Evolutionary conservation across 2,888 invertebrate species (phyloP).

Genomic region (Azorinus chamasolen): DNA sequence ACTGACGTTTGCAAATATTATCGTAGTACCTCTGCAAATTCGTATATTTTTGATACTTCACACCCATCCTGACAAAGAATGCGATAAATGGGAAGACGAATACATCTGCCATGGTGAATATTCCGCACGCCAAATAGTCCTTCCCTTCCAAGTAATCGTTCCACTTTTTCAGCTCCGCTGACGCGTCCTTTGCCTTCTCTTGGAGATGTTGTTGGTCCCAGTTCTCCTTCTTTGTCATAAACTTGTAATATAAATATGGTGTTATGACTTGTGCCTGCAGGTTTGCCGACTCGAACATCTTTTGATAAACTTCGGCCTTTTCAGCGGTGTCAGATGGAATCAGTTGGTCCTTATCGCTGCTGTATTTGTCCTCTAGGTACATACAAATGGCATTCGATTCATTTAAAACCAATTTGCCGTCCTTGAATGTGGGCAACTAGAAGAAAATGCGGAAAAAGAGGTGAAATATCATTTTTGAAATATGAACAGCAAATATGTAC

Average conservation of each 20-base stretch:
- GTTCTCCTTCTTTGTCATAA: constrained; percentile 31
- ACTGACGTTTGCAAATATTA: constrained; percentile 54
- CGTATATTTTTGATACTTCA: constrained; percentile 55
- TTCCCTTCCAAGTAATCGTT: constrained; percentile 6
- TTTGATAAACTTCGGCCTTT: constrained; percentile 66
- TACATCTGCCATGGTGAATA: constrained; percentile 45
- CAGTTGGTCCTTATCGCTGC: constrained; percentile 53
- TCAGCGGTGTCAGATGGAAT: constrained; percentile 59
- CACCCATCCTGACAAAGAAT: constrained; percentile 51
- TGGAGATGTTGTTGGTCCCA: constrained; percentile 13
- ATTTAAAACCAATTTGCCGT: constrained; percentile 74
- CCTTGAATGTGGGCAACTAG: constrained; percentile 79
- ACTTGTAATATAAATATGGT: constrained; percentile 16
- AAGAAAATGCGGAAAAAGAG: no score
- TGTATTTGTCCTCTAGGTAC: constrained; percentile 71
- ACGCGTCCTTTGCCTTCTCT: constrained; percentile 14
- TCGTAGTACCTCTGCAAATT: constrained; percentile 66
- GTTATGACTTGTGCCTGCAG: constrained; percentile 11
- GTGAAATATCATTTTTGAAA: no score
- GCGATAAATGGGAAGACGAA: constrained; percentile 33
- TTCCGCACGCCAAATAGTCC: constrained; percentile 18
- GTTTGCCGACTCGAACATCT: constrained; percentile 63
- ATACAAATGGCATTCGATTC: constrained; percentile 78
- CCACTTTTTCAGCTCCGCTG: constrained; percentile 22
- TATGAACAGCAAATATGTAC: no score